These are phyloP conservation scores for Phyllotreta striolata DNA, from an alignment of 2,888 invertebrate genomes.

Conservation along the genomic window DNA sequence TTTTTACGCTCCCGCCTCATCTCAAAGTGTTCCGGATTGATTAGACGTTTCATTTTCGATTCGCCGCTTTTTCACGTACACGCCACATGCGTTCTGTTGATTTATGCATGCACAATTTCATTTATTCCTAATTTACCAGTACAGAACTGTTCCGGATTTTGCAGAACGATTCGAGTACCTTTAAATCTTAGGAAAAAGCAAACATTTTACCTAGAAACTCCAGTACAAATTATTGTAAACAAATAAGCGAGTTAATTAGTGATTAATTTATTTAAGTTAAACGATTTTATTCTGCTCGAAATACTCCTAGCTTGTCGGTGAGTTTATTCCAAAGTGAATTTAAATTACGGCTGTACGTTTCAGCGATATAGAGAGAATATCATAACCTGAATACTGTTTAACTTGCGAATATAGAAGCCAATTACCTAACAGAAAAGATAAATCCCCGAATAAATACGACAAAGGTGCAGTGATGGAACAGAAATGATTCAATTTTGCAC, in stretches of 20 bases:
- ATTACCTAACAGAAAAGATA: slow-evolving; percentile 17
- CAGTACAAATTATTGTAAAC: slow-evolving; percentile 6
- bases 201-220: too few species aligned
- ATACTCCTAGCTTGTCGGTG: slow-evolving; percentile 11
- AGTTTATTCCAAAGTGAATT: slow-evolving; percentile 20
- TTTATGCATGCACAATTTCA: too few species aligned
- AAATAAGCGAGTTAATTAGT: slow-evolving; percentile 8
- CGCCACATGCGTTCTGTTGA: too few species aligned
- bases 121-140: too few species aligned
- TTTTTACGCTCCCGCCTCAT: slow-evolving; percentile 3
- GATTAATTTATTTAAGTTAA: slow-evolving; percentile 20
- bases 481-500: background rate
- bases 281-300: slow-evolving; percentile 17
- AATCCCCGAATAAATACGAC: slow-evolving; percentile 12
- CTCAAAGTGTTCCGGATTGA: slow-evolving; percentile 16
- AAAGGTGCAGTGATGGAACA: slow-evolving; percentile 3
- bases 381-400: slow-evolving; percentile 19
- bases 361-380: slow-evolving; percentile 7
- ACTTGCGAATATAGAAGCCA: slow-evolving; percentile 16
- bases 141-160: background rate
- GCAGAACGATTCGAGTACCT: background rate
- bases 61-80: too few species aligned
- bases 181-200: background rate
- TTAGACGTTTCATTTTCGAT: background rate
- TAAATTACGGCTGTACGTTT: slow-evolving; percentile 9